Percentiles rank a stretch among this genome's conserved stretches.
phyloP scores from a whole-genome alignment of 2,797 vertebrate species.

The Tinamus major region DNA sequence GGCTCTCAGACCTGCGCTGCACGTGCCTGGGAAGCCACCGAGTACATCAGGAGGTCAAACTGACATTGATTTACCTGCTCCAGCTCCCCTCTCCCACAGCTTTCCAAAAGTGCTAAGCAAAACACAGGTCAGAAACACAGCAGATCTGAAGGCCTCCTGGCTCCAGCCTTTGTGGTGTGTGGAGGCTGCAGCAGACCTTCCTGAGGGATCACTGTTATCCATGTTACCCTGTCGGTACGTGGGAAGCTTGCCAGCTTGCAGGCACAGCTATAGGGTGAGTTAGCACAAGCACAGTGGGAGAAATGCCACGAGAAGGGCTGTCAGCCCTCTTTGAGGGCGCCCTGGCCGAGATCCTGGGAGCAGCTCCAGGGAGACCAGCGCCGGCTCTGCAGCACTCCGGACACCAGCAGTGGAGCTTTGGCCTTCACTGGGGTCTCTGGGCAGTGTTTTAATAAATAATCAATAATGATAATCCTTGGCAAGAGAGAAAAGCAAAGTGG shows the following conservation, averaged over 20 bases:
- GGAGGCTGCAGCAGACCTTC: background rate
- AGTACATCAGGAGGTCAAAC: background rate
- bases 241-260: background rate
- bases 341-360: background rate
- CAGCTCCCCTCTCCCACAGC: background rate
- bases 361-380: background rate
- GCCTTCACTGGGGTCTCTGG: background rate
- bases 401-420: background rate
- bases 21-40: background rate
- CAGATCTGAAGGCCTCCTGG: background rate
- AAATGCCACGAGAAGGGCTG: background rate
- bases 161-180: background rate
- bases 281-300: background rate
- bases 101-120: background rate
- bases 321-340: background rate
- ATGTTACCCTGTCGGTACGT: background rate
- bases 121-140: background rate
- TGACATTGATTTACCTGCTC: background rate
- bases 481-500: background rate
- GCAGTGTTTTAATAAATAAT: conserved; percentile 25
- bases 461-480: background rate
- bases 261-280: background rate
- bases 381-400: background rate
- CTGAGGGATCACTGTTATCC: background rate
- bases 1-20: background rate